Base-by-base conservation (phyloP, 1,140 invertebrate species). In the Conus ventricosus region DNA sequence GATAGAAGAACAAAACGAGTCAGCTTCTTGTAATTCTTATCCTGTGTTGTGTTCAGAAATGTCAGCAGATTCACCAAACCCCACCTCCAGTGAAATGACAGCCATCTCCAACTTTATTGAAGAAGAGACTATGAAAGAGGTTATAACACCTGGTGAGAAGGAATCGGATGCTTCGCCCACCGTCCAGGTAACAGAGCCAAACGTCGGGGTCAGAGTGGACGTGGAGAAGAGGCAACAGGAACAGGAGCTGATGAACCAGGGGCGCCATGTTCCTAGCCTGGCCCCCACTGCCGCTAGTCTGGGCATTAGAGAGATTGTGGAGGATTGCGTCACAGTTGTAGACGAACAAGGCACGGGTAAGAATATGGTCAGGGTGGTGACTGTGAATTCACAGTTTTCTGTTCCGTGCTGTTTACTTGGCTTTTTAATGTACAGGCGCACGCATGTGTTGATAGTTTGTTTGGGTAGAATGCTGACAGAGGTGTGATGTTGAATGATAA, bases 201-300 rank as follows among this genome's bases (percentile, higher is more conserved):
- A 81, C 27, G 57, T n/a, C 7, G 57, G 57, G 57, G 55, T 6
- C 4, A 76, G 6, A 13, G 27, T n/a, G 39, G 67, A 81, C 17
- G 67, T 55, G 51, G 78, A 85, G n/a, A 54, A 78, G 11, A 84
- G 27, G 25, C 85, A 57, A 63, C 51, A 83, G 53, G 84, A 85
- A 83, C 51, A 27, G 39, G 27, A 87, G 23, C 71, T 57, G 20
- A 57, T 84, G 55, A 8, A 27, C 6, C 54, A 25, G 27, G 71
- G 51, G 15, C 20, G 78, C 63, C 53, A 57, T 27, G 60, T 88
- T 57, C 55, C 55, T 54, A 87, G 87, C 8, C 87, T 87, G 11
- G 89, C 92, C 23, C 95, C 95, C 3, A 94, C 95, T 4, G 93
- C 95, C 11, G 94, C 94, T 27, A 95, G 94, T 90, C 87, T 96